phyloP scores from a whole-genome alignment of 2,888 invertebrate genomes.

The Synanthedon andrenaeformis region DNA sequence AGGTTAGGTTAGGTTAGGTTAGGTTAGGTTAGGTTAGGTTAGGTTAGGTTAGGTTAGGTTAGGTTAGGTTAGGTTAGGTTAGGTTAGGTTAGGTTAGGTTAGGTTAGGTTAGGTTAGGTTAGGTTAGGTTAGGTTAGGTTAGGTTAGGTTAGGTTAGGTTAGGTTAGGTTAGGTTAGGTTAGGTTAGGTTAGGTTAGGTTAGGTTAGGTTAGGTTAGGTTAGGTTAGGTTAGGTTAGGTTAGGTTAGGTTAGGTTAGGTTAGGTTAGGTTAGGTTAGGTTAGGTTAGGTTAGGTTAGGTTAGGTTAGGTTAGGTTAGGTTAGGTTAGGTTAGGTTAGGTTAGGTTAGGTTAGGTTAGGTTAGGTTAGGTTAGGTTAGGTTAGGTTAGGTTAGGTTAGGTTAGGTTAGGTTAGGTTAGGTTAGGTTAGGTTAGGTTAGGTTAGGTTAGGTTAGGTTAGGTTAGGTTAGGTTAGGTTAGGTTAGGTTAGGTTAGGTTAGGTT shows the following conservation, averaged over 20 bases:
- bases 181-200: conserved; percentile 1
- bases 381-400: no score
- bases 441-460: no score
- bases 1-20: conserved; percentile 5
- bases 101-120: conserved; percentile 8
- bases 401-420: no score
- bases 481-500: no score
- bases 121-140: conserved; percentile 7
- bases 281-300: no score
- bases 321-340: no score
- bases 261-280: no score
- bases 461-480: conserved; percentile 9
- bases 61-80: conserved; percentile 8
- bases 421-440: no score
- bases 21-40: conserved; percentile 8
- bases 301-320: no score
- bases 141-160: conserved; percentile 2
- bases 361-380: no score
- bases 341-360: no score
- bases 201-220: background rate
- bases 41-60: conserved; percentile 8
- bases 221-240: conserved; percentile 8
- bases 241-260: conserved; percentile 6
- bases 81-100: conserved; percentile 7
- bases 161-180: no score